Conservation (phyloP, 2,797 vertebrate species). For the Pangasius djambal region DNA sequence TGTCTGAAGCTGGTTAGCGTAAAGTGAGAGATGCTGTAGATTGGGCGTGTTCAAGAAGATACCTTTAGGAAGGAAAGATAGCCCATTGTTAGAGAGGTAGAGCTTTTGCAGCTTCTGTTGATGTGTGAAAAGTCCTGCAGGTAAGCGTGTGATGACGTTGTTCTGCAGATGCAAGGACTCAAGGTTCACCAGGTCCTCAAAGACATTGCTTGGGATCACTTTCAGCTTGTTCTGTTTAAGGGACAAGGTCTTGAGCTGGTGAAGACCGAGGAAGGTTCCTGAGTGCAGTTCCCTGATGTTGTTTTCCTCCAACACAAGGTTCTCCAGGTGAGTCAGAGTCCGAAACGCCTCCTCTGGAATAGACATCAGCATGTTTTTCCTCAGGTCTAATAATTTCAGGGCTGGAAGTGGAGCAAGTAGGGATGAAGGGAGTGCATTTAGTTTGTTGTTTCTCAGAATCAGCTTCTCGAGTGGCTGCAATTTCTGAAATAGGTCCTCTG, state of each 20-base stretch:
- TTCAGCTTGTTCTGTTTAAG: conserved; percentile 83
- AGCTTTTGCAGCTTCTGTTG: conserved; percentile 82
- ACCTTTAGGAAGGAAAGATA: conserved; percentile 78
- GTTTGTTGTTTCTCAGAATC: conserved; percentile 79
- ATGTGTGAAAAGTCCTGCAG: conserved; percentile 78
- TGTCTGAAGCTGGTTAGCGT: conserved; percentile 81
- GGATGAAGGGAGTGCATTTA: conserved; percentile 72
- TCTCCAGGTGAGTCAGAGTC: conserved; percentile 73
- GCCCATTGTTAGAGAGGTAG: conserved; percentile 85
- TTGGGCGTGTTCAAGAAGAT: conserved; percentile 80
- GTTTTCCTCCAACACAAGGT: conserved; percentile 82
- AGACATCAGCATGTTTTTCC: conserved; percentile 65
- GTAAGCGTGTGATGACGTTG: conserved; percentile 80
- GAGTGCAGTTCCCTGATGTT: conserved; percentile 72
- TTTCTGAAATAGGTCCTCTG: conserved; percentile 79
- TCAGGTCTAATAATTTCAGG: conserved; percentile 65
- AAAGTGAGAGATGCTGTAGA: conserved; percentile 83
- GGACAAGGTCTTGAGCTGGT: conserved; percentile 76
- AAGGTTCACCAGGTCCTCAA: conserved; percentile 81
- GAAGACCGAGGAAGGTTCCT: conserved; percentile 79
- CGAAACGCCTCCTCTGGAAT: conserved; percentile 72
- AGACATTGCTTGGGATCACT: conserved; percentile 74
- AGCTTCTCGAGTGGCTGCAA: conserved; percentile 76
- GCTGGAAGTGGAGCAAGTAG: conserved; percentile 63
- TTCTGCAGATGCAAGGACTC: conserved; percentile 84